Conservation (phyloP, 2,888 invertebrate genomes). For the Dendrolimus pini region DNA sequence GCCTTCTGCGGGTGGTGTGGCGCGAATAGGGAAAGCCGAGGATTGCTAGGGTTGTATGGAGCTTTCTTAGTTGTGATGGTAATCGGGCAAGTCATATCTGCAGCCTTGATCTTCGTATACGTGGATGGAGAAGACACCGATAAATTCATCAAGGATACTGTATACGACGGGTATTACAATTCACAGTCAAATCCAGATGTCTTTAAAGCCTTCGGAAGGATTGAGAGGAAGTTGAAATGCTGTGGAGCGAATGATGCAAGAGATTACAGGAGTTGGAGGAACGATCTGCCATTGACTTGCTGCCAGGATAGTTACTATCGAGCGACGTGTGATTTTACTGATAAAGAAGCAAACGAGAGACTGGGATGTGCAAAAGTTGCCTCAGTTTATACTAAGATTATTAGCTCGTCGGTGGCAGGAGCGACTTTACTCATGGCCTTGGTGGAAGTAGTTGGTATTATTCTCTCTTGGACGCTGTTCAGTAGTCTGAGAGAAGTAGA, state of each 20-base stretch:
- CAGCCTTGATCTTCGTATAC: slow-evolving; percentile 61
- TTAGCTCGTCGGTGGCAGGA: slow-evolving; percentile 63
- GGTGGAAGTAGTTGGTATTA: slow-evolving; percentile 52
- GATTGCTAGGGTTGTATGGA: slow-evolving; percentile 56
- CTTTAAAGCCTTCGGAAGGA: slow-evolving; percentile 56
- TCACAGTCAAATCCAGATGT: slow-evolving; percentile 63
- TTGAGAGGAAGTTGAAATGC: slow-evolving; percentile 61
- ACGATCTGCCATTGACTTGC: slow-evolving; percentile 61
- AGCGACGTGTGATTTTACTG: slow-evolving; percentile 64
- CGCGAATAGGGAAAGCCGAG: slow-evolving; percentile 53
- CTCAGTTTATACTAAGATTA: slow-evolving; percentile 66
- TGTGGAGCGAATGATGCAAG: slow-evolving; percentile 68
- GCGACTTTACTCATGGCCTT: slow-evolving; percentile 55
- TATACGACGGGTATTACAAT: slow-evolving; percentile 69
- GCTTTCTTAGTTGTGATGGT: slow-evolving; percentile 55
- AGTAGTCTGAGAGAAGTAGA: slow-evolving; percentile 60
- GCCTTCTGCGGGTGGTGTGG: slow-evolving; percentile 67
- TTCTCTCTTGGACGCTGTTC: slow-evolving; percentile 62
- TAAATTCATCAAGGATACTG: slow-evolving; percentile 63
- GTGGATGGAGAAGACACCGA: slow-evolving; percentile 68
- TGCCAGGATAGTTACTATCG: slow-evolving; percentile 63
- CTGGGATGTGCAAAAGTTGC: slow-evolving; percentile 70
- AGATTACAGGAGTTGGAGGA: slow-evolving; percentile 66
- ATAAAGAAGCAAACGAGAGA: slow-evolving; percentile 68
- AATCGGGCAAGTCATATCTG: slow-evolving; percentile 52